Evolutionary conservation across 2,888 invertebrate species (phyloP).

Genomic region (Leptura quadrifasciata): DNA sequence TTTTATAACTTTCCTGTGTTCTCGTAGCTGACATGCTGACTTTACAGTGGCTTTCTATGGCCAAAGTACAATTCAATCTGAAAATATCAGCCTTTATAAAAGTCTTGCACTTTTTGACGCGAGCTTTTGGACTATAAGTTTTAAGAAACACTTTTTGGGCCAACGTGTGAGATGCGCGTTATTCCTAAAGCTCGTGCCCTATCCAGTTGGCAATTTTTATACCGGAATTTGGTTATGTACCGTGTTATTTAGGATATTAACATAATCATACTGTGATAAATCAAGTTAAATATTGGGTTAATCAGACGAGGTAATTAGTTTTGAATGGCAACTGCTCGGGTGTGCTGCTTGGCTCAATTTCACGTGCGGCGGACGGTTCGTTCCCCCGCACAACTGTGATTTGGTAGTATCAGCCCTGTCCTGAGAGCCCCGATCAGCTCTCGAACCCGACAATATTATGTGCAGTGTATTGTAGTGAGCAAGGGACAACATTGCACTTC

Average conservation of each 20-base stretch:
- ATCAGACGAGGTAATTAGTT: slow-evolving; percentile 56
- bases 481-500: slow-evolving; percentile 35
- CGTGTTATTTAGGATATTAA: slow-evolving; percentile 73
- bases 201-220: slow-evolving; percentile 68
- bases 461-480: slow-evolving; percentile 35
- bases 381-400: slow-evolving; percentile 48
- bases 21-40: too few relatives aligned
- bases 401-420: slow-evolving; percentile 42
- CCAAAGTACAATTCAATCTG: too few relatives aligned
- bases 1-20: too few relatives aligned
- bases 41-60: too few relatives aligned
- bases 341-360: slow-evolving; percentile 42
- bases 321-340: slow-evolving; percentile 39
- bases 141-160: too few relatives aligned
- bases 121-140: too few relatives aligned
- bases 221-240: slow-evolving; percentile 70
- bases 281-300: slow-evolving; percentile 82
- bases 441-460: slow-evolving; percentile 60
- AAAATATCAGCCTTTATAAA: too few relatives aligned
- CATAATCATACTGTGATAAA: slow-evolving; percentile 81
- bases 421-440: slow-evolving; percentile 46
- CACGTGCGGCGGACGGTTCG: slow-evolving; percentile 35
- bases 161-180: slow-evolving; percentile 23
- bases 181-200: slow-evolving; percentile 40
- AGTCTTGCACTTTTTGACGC: too few relatives aligned